Percentiles rank a stretch among this genome's conserved stretches.
phyloP scores from a whole-genome alignment of 2,797 vertebrate genomes.

The Brotula barbata region DNA sequence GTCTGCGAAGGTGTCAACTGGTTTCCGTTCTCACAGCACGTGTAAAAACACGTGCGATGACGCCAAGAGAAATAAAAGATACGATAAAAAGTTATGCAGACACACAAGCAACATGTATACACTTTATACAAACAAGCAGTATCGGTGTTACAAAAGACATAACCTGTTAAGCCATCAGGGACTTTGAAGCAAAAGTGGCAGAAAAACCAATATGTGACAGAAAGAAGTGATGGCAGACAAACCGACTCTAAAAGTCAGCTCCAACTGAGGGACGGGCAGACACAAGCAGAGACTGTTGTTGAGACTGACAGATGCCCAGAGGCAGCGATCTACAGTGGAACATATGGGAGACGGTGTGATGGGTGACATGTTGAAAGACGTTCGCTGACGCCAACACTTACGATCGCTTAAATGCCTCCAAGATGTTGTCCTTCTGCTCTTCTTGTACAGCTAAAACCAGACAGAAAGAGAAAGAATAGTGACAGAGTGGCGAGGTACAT shows the following conservation, averaged over 20 bases:
- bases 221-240: conserved; percentile 38
- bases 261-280: conserved; percentile 41
- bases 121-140: neutral
- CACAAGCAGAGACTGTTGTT: conserved; percentile 38
- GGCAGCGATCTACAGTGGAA: conserved; percentile 56
- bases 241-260: conserved; percentile 41
- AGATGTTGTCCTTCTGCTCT: conserved; percentile 79
- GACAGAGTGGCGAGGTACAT: conserved; percentile 54
- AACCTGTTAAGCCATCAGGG: conserved; percentile 36
- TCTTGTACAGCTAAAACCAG: conserved; percentile 74
- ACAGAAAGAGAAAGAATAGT: conserved; percentile 55
- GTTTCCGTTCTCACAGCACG: conserved; percentile 7
- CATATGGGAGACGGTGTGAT: conserved; percentile 57
- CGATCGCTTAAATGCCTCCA: conserved; percentile 84
- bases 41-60: neutral
- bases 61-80: neutral
- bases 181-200: conserved; percentile 45
- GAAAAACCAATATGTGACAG: conserved; percentile 49
- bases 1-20: conserved; percentile 27
- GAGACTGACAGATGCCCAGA: conserved; percentile 63
- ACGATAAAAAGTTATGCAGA: neutral
- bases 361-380: conserved; percentile 59
- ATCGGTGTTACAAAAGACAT: neutral
- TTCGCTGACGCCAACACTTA: conserved; percentile 70
- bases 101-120: neutral